These are phyloP conservation scores for Hetaerina americana DNA, from an alignment of 1,140 invertebrate genomes.

Conservation along the genomic window DNA sequence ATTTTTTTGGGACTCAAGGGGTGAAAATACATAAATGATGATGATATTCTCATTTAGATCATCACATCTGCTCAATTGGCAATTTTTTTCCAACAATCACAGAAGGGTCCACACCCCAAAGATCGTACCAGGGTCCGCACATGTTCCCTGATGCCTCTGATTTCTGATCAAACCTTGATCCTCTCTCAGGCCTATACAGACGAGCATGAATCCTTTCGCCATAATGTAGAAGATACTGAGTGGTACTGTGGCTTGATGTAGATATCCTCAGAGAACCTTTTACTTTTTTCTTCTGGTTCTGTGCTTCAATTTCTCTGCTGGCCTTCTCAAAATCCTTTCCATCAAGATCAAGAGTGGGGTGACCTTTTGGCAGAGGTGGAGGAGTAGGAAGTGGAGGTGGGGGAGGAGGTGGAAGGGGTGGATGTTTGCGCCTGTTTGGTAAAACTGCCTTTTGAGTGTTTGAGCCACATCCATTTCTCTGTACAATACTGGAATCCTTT, in stretches of 20 bases:
- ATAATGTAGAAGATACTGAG: slow-evolving; percentile 28
- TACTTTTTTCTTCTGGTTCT: background rate
- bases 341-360: background rate
- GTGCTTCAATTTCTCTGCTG: background rate
- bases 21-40: too few species aligned
- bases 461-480: background rate
- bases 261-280: background rate
- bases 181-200: slow-evolving; percentile 29
- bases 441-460: too few species aligned
- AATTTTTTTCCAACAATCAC: slow-evolving; percentile 21
- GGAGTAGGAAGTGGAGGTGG: background rate
- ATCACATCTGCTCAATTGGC: too few species aligned
- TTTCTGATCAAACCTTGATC: slow-evolving; percentile 36
- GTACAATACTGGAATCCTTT: background rate
- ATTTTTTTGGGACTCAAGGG: too few species aligned
- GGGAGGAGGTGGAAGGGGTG: background rate
- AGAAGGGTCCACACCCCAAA: slow-evolving; percentile 55
- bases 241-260: background rate
- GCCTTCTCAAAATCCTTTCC: background rate
- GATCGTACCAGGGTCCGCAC: slow-evolving; percentile 76
- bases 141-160: slow-evolving; percentile 45
- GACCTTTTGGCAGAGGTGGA: background rate
- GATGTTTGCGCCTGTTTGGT: background rate
- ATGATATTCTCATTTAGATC: too few species aligned
- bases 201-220: slow-evolving; percentile 29